Percentiles rank a stretch among this genome's conserved stretches.
These are phyloP conservation scores for Meteorus sp. DNA, from an alignment of 1,140 invertebrate species.

Conservation along the genomic window DNA sequence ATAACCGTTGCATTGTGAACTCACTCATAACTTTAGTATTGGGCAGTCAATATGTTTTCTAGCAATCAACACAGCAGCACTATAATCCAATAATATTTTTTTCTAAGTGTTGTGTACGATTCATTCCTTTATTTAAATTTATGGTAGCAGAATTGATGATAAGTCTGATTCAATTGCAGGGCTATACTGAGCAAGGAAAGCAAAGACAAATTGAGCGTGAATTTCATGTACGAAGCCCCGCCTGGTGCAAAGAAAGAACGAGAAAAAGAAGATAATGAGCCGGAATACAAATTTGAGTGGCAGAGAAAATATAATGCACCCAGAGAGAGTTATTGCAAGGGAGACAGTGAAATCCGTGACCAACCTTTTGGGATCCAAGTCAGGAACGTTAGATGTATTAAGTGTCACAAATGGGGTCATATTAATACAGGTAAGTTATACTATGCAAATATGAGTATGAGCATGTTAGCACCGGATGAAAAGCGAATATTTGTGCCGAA, in stretches of 20 bases:
- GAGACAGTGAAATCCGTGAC: constrained; percentile 93
- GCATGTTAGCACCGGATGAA: too few relatives aligned
- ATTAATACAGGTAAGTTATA: constrained; percentile 87
- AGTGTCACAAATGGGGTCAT: constrained; percentile 99
- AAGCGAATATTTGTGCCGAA: too few relatives aligned
- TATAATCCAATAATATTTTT: constrained; percentile 1
- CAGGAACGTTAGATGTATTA: constrained; percentile 95
- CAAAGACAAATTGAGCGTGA: constrained; percentile 98
- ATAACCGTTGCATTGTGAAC: too few relatives aligned
- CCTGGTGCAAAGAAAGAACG: constrained; percentile 90
- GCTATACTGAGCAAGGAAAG: constrained; percentile 96
- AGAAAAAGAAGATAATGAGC: constrained; percentile 90
- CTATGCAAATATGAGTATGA: too few relatives aligned
- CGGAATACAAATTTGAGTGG: constrained; percentile 99
- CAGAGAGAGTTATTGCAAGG: constrained; percentile 94
- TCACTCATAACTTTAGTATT: too few relatives aligned
- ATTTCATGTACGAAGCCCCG: constrained; percentile 99
- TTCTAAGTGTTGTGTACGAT: too few relatives aligned
- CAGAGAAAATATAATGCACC: constrained; percentile 98
- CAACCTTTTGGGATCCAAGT: constrained; percentile 99
- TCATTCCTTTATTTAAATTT: too few relatives aligned
- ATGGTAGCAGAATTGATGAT: not conserved
- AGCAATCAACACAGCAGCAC: not conserved
- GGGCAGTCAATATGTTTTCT: too few relatives aligned
- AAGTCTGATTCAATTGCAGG: constrained; percentile 55